Evolutionary conservation across 2,888 invertebrate genomes (phyloP), one percentile per base, ranked within the genome.

Genomic region (Aphidoletes aphidimyza): DNA sequence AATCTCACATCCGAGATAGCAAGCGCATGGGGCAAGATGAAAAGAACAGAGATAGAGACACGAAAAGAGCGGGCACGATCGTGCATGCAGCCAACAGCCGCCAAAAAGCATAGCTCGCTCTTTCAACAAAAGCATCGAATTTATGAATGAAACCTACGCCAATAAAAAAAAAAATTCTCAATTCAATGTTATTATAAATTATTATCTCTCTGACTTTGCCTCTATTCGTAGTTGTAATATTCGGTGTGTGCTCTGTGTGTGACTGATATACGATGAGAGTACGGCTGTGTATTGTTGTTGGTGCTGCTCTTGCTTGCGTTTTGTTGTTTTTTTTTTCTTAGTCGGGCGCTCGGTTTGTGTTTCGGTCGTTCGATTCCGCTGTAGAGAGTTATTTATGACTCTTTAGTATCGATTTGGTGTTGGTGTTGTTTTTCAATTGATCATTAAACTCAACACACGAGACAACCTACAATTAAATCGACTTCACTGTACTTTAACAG

Each of bases 111-210:
- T 22, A 81, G n/a, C n/a, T n/a, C n/a, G n/a, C n/a, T n/a, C 37
- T 37, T 5, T 37, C 0, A 36, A 81, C 81, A 81, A 81, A 81
- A 81, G 69, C 81, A 81, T 81, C 81, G 37, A 83, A 83, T 54
- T 54, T 54, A 49, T 85, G 83, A 84, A 84, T 69, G 84, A 47
- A 81, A 69, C 81, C 84, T 78, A 78, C 84, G 69, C 59, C 69
- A 84, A 47, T 59, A 26, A 84, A 81, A 81, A 37, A 81, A n/a
- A 81, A 37, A 59, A 1, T 81, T 81, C 81, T n/a, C 81, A 34
- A 36, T 83, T 47, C 85, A 81, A 78, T 54, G 81, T 81, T 81
- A 81, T 81, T 81, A 69, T 69, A 69, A 69, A 69, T 69, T 69
- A 69, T 69, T 69, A 69, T 34, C 30, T 69, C 69, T 69, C 69